Evolutionary conservation across 92 coral and sea anemone genomes (phyloP).

Genomic region (Epizoanthus rinbou): DNA sequence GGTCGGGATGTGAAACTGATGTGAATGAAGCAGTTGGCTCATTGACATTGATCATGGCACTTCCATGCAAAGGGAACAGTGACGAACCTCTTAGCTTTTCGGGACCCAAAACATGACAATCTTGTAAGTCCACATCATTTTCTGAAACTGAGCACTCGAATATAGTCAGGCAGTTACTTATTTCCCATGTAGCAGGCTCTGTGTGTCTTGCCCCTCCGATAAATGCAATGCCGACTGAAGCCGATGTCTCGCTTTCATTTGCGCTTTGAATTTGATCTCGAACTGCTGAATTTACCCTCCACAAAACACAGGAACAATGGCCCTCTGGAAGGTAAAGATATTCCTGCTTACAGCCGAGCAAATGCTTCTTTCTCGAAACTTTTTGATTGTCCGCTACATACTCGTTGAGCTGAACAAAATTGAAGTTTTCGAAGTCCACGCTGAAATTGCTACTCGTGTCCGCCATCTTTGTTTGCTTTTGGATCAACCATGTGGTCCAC

Average conservation of each 20-base stretch:
- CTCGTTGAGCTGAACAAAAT: slow-evolving; percentile 30
- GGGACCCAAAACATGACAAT: slow-evolving; percentile 28
- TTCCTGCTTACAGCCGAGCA: slow-evolving; percentile 22
- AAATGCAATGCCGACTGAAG: slow-evolving; percentile 8
- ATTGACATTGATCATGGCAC: not conserved
- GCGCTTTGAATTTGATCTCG: not conserved
- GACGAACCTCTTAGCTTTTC: slow-evolving; percentile 39
- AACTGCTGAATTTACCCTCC: slow-evolving; percentile 22
- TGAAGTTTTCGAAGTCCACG: slow-evolving; percentile 21
- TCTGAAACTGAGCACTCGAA: slow-evolving; percentile 22
- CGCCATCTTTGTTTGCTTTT: not conserved
- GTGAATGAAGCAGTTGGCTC: too few relatives aligned
- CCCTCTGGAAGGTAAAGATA: slow-evolving; percentile 38
- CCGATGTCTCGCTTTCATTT: not conserved
- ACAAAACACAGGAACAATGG: slow-evolving; percentile 40
- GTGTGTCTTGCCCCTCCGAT: slow-evolving; percentile 44
- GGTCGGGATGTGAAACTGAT: not conserved
- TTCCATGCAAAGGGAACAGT: slow-evolving; percentile 39
- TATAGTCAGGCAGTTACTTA: slow-evolving; percentile 35
- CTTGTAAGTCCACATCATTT: slow-evolving; percentile 36
- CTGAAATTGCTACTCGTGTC: not conserved
- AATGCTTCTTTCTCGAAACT: slow-evolving; percentile 34
- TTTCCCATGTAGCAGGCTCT: slow-evolving; percentile 49
- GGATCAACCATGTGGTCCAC: slow-evolving; percentile 32
- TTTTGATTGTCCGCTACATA: slow-evolving; percentile 32